Evolutionary conservation across 2,113 vertebrate species (phyloP).

Genomic region (Rana temporaria): DNA sequence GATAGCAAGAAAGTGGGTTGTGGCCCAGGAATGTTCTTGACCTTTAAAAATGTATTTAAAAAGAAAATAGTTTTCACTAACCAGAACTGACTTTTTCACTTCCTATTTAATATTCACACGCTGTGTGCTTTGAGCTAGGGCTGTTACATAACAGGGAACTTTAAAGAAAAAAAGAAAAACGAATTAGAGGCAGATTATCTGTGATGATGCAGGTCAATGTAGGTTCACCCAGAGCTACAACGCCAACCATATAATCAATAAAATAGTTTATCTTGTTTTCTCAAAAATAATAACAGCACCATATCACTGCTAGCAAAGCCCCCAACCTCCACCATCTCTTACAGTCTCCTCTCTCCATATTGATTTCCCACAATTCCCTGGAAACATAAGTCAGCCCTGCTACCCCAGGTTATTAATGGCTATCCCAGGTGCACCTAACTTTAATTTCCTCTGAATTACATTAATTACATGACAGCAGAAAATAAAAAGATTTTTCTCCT

Average conservation of each 20-base stretch:
- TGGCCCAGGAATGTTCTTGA: too few species aligned
- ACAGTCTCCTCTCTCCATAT: constrained; percentile 62
- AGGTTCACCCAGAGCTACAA: not conserved
- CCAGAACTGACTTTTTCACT: too few species aligned
- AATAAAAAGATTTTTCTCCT: constrained; percentile 59
- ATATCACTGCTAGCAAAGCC: constrained; percentile 58
- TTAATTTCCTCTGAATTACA: constrained; percentile 77
- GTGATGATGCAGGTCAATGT: constrained; percentile 21
- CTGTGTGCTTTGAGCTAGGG: not conserved
- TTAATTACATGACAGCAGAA: constrained; percentile 78
- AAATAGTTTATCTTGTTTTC: constrained; percentile 59
- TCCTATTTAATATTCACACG: too few species aligned
- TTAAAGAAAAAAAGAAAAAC: constrained; percentile 30
- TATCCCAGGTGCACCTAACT: constrained; percentile 68
- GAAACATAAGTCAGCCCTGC: constrained; percentile 64
- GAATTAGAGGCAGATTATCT: constrained; percentile 44
- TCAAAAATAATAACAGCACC: constrained; percentile 50
- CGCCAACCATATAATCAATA: constrained; percentile 44
- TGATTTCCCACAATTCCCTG: constrained; percentile 60
- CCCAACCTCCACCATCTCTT: constrained; percentile 46
- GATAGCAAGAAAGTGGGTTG: too few species aligned
- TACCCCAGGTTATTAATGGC: constrained; percentile 71
- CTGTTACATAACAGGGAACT: constrained; percentile 18
- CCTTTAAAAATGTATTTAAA: too few species aligned
- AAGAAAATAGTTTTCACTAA: too few species aligned